Evolutionary conservation across 2,113 vertebrate species (phyloP), one percentile per base, ranked within the genome.

Genomic region (Himantopus leucocephalus): DNA sequence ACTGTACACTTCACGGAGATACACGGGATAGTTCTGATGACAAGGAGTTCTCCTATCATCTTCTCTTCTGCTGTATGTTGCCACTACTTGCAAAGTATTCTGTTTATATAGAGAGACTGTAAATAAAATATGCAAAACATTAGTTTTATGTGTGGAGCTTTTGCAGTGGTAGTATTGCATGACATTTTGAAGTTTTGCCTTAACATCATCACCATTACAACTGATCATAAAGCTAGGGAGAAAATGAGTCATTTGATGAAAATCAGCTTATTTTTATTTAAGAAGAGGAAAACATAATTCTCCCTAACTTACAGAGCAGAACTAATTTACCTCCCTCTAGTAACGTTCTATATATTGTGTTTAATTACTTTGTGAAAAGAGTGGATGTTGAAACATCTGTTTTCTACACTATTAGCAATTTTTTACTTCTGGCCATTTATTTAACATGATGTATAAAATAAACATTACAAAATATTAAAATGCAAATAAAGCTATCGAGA

Each of bases 381-480:
- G 27, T 77, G 10, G 73, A 60, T 93, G 53, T 89, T 92, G 68
- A 87, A 92, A 85, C 80, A 95, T 74, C 77, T 94, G 80, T 66
- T 92, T 96, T 78, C 67, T 62, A 75, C 4, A 52, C 29, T 67
- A 89, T 45, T 71, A 95, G 39, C 24, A 60, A 55, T 85, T 87
- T 85, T 47, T 91, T 83, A 88, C 62, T 94, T 92, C 37, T 80
- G 88, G 66, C 24, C 47, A 88, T 95, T 94, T 94, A 71, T 91
- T 91, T 89, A 96, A 92, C 55, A 60, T 0, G 2, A 83, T 7
- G 5, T 39, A 91, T 30, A 39, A 95, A 88, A 80, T 26, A 95
- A 94, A 92, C 20, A 95, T 88, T 48, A 75, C 34, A 87, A 95
- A 95, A 93, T 74, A 95, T 37, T 85, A 87, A 96, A 89, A 94